Conservation (phyloP, 1,140 invertebrate species). For the Atta cephalotes region DNA sequence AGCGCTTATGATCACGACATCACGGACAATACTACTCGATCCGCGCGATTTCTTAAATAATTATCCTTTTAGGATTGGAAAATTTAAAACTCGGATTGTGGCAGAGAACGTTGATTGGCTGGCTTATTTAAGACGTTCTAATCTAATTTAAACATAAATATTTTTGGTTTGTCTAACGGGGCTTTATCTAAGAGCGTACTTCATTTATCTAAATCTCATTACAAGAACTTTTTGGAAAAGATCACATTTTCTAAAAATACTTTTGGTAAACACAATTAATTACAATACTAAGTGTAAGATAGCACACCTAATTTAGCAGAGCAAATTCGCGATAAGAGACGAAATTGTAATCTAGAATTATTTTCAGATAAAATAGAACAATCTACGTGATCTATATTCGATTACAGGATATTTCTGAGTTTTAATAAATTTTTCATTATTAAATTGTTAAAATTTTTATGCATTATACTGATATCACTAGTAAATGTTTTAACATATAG, state of each 20-base stretch:
- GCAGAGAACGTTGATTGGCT: conserved; percentile 4
- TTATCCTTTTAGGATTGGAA: conserved; percentile 18
- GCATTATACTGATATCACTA: neutral
- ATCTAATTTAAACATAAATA: conserved; percentile 41
- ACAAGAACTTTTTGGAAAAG: neutral
- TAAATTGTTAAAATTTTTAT: too few species aligned
- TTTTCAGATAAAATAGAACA: conserved; percentile 32
- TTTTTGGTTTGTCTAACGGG: conserved; percentile 1
- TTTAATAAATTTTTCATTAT: neutral
- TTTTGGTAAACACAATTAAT: conserved; percentile 30
- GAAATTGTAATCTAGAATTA: conserved; percentile 35
- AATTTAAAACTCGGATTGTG: neutral
- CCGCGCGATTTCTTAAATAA: neutral
- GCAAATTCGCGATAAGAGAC: conserved; percentile 14
- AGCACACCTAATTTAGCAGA: conserved; percentile 14
- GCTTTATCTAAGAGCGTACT: neutral
- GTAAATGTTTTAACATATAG: neutral
- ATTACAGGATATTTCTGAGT: conserved; percentile 39
- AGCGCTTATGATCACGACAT: conserved; percentile 34
- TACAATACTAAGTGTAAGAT: conserved; percentile 11
- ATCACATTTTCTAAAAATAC: conserved; percentile 29
- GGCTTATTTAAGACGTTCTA: conserved; percentile 26
- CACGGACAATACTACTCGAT: conserved; percentile 25
- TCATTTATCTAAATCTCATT: conserved; percentile 5
- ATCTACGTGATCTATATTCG: conserved; percentile 35